These are phyloP conservation scores for Micronycteris hirsuta DNA, from an alignment of 2,113 vertebrate species.

Conservation along the genomic window DNA sequence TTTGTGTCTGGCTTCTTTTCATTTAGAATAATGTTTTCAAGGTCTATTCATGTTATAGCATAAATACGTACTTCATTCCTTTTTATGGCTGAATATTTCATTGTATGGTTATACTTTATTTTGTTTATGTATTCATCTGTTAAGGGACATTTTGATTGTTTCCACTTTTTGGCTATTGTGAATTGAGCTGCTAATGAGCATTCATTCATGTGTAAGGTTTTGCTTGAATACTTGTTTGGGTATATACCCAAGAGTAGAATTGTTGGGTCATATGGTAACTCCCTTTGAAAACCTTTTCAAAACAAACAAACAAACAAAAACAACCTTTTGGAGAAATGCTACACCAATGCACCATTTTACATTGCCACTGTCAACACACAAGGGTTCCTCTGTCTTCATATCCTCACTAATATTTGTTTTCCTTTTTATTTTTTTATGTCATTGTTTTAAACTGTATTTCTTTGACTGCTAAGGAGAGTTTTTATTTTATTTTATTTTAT, in stretches of 20 bases:
- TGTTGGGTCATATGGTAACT: background rate
- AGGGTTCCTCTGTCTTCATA: background rate
- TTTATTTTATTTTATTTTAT: background rate
- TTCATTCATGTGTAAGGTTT: background rate
- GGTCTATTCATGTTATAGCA: background rate
- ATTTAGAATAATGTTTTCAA: background rate
- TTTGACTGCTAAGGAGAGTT: background rate
- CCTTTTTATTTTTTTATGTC: background rate
- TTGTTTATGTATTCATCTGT: background rate
- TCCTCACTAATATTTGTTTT: background rate
- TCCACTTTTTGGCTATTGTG: background rate
- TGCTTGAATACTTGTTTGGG: background rate
- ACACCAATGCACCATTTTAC: background rate
- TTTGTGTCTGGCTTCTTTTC: background rate
- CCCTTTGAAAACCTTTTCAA: background rate
- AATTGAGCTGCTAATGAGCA: too few species aligned
- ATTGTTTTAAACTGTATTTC: background rate
- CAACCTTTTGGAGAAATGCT: background rate
- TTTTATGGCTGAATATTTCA: background rate
- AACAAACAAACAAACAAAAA: background rate
- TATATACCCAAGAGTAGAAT: background rate
- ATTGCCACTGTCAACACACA: background rate
- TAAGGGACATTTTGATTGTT: background rate
- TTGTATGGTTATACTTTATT: background rate
- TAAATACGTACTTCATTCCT: background rate